These are phyloP conservation scores for Campoletis sonorensis DNA, from an alignment of 1,140 invertebrate species.

Conservation along the genomic window DNA sequence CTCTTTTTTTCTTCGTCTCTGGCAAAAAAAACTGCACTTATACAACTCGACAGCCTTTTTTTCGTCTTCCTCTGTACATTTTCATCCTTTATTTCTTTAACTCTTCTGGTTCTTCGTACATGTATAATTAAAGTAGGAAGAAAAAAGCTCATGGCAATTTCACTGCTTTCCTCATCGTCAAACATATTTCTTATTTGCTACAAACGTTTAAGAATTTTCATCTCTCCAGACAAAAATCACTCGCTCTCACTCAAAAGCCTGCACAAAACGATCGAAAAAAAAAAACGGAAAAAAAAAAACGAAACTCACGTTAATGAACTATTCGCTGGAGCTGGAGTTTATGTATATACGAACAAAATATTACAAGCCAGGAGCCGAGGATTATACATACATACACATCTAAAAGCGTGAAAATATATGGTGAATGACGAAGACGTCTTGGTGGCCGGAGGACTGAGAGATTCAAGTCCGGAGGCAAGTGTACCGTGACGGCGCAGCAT, in stretches of 20 bases:
- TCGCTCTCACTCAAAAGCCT: too few relatives aligned
- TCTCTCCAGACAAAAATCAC: background rate
- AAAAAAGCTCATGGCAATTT: background rate
- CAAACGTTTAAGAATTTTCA: background rate
- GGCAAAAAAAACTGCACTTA: background rate
- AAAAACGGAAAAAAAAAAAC: too few relatives aligned
- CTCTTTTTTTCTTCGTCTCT: background rate
- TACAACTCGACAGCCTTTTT: background rate
- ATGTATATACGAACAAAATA: conserved; percentile 13
- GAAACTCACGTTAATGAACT: background rate
- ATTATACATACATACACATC: background rate
- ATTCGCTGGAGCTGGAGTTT: conserved; percentile 1
- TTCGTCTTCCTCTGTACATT: background rate
- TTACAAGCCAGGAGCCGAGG: background rate
- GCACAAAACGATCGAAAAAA: too few relatives aligned
- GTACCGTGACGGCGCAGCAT: conserved; percentile 73
- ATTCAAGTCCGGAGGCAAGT: conserved; percentile 72
- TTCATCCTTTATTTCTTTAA: background rate
- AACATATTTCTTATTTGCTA: background rate
- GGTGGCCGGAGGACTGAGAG: conserved; percentile 68
- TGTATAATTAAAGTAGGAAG: background rate
- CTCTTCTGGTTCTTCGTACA: background rate
- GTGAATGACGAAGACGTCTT: conserved; percentile 45
- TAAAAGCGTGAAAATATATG: background rate
- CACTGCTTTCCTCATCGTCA: background rate